Evolutionary conservation across 2,888 invertebrate species (phyloP).

Genomic region (Athrips mouffetella): DNA sequence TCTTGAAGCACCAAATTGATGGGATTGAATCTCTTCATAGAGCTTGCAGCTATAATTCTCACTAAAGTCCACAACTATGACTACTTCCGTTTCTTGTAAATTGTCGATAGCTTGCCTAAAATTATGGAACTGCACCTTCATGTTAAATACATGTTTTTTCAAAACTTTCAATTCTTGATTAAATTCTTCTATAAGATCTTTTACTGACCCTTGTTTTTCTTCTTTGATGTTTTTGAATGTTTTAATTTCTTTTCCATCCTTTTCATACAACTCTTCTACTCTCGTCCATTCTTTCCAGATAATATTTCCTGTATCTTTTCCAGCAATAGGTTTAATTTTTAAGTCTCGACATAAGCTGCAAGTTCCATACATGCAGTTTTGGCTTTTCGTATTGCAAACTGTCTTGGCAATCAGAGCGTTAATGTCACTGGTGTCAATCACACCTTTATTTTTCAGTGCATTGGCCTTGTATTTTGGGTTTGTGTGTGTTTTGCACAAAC

Average conservation of each 20-base stretch:
- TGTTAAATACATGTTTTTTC: constrained; percentile 24
- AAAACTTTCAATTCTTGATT: constrained; percentile 18
- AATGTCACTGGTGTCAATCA: constrained; percentile 1
- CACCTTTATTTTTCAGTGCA: constrained; percentile 16
- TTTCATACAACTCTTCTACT: constrained; percentile 20
- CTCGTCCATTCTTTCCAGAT: constrained; percentile 23
- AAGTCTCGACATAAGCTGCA: constrained; percentile 14
- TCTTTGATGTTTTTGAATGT: constrained; percentile 19
- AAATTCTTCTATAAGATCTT: constrained; percentile 17
- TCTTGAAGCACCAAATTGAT: constrained; percentile 43
- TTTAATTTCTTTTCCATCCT: constrained; percentile 19
- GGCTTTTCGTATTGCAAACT: constrained; percentile 16
- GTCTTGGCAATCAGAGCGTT: constrained; percentile 14
- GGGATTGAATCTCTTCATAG: constrained; percentile 37
- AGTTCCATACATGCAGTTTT: constrained; percentile 19
- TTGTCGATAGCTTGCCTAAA: constrained; percentile 19
- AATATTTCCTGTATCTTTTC: constrained; percentile 17
- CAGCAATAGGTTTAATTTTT: constrained; percentile 12
- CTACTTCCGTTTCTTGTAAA: constrained; percentile 17
- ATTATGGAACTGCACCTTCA: constrained; percentile 19
- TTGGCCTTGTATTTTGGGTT: constrained; percentile 11
- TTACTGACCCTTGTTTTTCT: constrained; percentile 11
- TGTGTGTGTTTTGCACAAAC: neutral
- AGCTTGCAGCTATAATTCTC: constrained; percentile 37
- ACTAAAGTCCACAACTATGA: constrained; percentile 32